Evolutionary conservation across 2,113 vertebrate species (phyloP), one percentile per base, ranked within the genome.

Genomic region (Parotia lawesii): DNA sequence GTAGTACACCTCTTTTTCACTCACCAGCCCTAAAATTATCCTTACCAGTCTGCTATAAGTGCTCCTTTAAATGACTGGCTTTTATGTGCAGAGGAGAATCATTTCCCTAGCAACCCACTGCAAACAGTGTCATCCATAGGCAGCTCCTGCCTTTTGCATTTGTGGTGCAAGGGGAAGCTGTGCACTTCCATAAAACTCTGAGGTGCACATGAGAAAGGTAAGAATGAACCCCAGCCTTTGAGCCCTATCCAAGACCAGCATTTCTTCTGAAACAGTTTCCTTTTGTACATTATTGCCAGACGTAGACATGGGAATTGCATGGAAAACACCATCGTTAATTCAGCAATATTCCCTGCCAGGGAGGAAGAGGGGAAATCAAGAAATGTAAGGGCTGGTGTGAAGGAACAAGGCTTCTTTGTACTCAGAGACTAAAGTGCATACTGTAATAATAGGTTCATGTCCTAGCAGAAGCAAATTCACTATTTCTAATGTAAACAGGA

Each of bases 361-460:
- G 8, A 87, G 25, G 27, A 71, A 67, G 51, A 71, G 15, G 15
- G 22, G 72, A 35, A 87, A 56, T 21, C 3, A 4, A 76, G 51
- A 88, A 84, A 83, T 60, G 9, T 54, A 71, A 60, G 20, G 56
- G 10, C 31, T 84, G 37, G 14, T 78, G 12, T 37, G 48, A 38
- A 78, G 18, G 44, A 93, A 80, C 31, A 94, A 91, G 35, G n/a
- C 44, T 86, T 74, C 64, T 79, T 83, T 96, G 64, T 86, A 73
- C 3, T 29, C 29, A 23, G 18, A 84, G 29, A 42, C 27, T 48
- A 11, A 60, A 81, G 17, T 21, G 16, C 10, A 37, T 35, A 29
- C 31, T 61, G 3, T 51, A 51, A 47, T 62, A 87, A 37, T 21
- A 61, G 12, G 15, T 38, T 87, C 3, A 5, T 18, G 24, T 72